These are phyloP conservation scores for Muscicapa adusta DNA, from an alignment of 2,113 vertebrate genomes.

Conservation along the genomic window DNA sequence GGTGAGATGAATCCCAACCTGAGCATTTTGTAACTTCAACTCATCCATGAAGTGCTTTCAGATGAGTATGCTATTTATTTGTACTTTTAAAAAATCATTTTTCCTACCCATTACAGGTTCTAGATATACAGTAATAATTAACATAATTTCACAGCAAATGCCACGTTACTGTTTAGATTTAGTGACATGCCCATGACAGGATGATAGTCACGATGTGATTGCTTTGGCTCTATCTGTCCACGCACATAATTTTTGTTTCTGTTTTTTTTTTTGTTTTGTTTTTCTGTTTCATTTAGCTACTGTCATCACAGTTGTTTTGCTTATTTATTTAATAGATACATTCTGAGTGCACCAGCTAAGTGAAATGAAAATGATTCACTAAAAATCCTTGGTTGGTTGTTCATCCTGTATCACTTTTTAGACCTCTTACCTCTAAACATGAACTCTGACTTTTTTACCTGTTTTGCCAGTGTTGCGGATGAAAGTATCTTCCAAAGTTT, in stretches of 20 bases:
- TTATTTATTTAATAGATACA: neutral
- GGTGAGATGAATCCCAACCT: neutral
- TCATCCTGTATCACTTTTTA: neutral
- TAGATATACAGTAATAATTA: neutral
- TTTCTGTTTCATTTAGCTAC: neutral
- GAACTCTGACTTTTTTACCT: conserved; percentile 70
- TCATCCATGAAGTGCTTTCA: neutral
- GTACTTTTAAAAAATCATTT: neutral
- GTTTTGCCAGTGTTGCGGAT: conserved; percentile 95
- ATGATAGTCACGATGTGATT: neutral
- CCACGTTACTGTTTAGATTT: neutral
- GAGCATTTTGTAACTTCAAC: neutral
- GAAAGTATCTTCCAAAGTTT: conserved; percentile 75
- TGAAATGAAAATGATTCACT: neutral
- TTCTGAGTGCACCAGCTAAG: neutral
- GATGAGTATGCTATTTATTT: neutral
- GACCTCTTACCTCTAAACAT: neutral
- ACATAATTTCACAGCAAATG: neutral
- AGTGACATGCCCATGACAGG: neutral
- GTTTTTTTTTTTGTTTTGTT: neutral
- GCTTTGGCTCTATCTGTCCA: neutral
- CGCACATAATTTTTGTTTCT: neutral
- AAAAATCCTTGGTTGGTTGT: neutral
- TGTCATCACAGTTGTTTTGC: neutral
- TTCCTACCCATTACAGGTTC: neutral